Conservation (phyloP, 2,888 invertebrate genomes). For the Drosophila macrospina region DNA sequence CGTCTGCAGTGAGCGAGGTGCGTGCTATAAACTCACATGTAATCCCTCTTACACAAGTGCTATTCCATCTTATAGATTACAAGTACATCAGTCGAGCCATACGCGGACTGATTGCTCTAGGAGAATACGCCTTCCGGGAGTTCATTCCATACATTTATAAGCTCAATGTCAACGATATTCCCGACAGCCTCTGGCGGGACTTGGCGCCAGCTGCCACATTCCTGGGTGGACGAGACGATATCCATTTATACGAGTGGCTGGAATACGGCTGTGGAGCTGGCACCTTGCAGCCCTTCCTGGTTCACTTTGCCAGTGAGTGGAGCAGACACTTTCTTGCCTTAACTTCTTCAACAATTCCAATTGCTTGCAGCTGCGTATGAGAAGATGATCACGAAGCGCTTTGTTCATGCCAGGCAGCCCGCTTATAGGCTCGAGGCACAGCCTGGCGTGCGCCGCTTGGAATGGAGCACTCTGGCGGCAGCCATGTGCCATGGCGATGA, state of each 20-base stretch:
- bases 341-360: background rate
- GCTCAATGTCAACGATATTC: slow-evolving; percentile 73
- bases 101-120: slow-evolving; percentile 81
- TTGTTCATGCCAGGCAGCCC: slow-evolving; percentile 57
- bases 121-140: slow-evolving; percentile 84
- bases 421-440: slow-evolving; percentile 79
- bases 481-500: slow-evolving; percentile 83
- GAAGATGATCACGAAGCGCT: slow-evolving; percentile 69
- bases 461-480: slow-evolving; percentile 80
- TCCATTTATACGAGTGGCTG: slow-evolving; percentile 85
- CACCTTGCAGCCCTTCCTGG: slow-evolving; percentile 83
- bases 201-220: slow-evolving; percentile 82
- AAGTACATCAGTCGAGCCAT: slow-evolving; percentile 82
- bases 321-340: background rate
- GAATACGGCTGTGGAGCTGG: slow-evolving; percentile 82
- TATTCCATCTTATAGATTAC: slow-evolving; percentile 72
- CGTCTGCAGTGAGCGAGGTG: slow-evolving; percentile 75
- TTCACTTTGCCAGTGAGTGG: slow-evolving; percentile 79
- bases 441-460: slow-evolving; percentile 78
- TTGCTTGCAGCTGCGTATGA: slow-evolving; percentile 70
- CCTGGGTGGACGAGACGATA: slow-evolving; percentile 82
- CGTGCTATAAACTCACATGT: background rate
- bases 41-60: background rate
- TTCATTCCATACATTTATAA: slow-evolving; percentile 83
- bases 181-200: slow-evolving; percentile 79